Evolutionary conservation across 2,888 invertebrate genomes (phyloP).

Genomic region (Coenonympha glycerion): DNA sequence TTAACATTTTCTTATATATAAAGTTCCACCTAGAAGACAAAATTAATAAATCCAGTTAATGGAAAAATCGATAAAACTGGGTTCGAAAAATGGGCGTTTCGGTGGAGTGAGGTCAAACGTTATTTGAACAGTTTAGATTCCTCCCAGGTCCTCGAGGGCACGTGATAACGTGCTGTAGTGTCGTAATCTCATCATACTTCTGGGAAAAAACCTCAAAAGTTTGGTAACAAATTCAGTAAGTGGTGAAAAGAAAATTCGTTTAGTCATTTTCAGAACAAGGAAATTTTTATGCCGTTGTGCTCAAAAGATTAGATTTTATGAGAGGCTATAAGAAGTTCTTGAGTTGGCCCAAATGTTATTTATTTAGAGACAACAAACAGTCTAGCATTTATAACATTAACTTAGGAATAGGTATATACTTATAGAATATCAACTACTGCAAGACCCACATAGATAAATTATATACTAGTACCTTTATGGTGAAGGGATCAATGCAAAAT

Average conservation of each 20-base stretch:
- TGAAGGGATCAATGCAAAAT: too few relatives aligned
- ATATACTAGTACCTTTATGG: too few relatives aligned
- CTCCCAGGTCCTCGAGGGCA: slow-evolving; percentile 24
- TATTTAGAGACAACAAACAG: too few relatives aligned
- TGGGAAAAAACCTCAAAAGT: slow-evolving; percentile 2
- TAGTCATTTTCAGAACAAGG: background rate
- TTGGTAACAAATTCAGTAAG: background rate
- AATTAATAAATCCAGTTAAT: background rate
- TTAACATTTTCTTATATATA: too few relatives aligned
- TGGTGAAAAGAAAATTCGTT: background rate
- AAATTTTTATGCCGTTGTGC: background rate
- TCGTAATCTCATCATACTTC: slow-evolving; percentile 1
- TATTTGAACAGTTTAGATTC: slow-evolving; percentile 33
- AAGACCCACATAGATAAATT: too few relatives aligned
- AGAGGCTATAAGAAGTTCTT: background rate
- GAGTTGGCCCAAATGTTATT: too few relatives aligned
- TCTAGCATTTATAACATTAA: too few relatives aligned
- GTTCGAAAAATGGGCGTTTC: slow-evolving; percentile 7
- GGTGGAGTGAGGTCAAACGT: slow-evolving; percentile 5
- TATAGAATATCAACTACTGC: too few relatives aligned
- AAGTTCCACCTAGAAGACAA: background rate
- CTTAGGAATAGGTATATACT: too few relatives aligned
- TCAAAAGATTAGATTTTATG: background rate
- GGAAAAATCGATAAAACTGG: slow-evolving; percentile 8
- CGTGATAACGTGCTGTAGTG: slow-evolving; percentile 29